phyloP scores from a whole-genome alignment of 2,888 invertebrate genomes.

The Archips crataeganus region DNA sequence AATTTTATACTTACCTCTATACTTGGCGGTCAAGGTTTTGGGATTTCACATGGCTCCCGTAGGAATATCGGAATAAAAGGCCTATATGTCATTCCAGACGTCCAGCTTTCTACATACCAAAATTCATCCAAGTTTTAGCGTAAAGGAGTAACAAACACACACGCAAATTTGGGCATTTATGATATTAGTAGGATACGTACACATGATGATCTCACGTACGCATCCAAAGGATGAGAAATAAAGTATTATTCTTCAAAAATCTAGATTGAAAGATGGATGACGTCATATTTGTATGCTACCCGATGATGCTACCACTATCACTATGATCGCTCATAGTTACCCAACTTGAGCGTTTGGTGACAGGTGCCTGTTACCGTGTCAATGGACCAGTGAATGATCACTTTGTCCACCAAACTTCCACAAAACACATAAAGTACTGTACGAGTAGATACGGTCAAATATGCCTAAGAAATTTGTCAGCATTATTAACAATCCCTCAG shows the following conservation, averaged over 20 bases:
- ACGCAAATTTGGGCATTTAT: no score
- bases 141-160: no score
- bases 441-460: neutral
- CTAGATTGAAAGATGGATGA: neutral
- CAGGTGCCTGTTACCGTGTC: neutral
- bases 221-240: no score
- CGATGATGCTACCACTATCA: neutral
- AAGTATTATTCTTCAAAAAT: neutral
- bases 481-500: constrained; percentile 25
- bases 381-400: constrained; percentile 19
- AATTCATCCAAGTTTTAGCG: no score
- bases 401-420: constrained; percentile 6
- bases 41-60: no score
- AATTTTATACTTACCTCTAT: no score
- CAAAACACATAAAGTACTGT: neutral
- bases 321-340: constrained; percentile 22
- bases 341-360: neutral
- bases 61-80: no score
- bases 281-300: neutral
- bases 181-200: no score
- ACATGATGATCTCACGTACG: no score
- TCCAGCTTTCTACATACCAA: no score
- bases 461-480: constrained; percentile 13
- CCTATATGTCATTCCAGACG: no score
- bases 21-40: no score